phyloP scores from a whole-genome alignment of 2,797 vertebrate species.

The Dendrocincla tyrannina region DNA sequence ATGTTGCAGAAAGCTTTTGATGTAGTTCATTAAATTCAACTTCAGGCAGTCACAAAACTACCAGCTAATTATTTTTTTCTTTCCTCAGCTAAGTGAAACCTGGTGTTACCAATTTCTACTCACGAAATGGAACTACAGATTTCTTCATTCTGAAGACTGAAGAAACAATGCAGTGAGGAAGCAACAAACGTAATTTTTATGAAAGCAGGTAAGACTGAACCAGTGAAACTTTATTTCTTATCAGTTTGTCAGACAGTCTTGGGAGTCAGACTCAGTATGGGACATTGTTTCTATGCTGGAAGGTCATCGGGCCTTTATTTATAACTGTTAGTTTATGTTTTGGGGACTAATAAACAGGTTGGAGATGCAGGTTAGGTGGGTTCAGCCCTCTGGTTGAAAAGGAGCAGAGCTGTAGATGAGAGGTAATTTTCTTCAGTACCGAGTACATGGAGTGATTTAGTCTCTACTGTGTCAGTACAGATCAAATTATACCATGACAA shows the following conservation, averaged over 20 bases:
- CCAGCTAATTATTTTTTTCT: constrained; percentile 41
- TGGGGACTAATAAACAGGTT: not conserved
- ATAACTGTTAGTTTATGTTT: not conserved
- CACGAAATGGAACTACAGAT: not conserved
- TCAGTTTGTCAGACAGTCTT: not conserved
- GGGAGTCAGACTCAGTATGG: not conserved
- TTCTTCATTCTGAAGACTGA: not conserved
- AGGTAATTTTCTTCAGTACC: not conserved
- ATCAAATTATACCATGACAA: not conserved
- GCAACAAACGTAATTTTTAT: not conserved
- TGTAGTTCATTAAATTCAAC: constrained; percentile 69
- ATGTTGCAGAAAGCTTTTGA: constrained; percentile 65
- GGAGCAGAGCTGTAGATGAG: not conserved
- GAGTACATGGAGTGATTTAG: not conserved
- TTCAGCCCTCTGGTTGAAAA: not conserved
- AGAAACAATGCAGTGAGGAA: not conserved
- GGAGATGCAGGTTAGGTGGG: rapidly evolving
- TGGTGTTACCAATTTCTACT: not conserved
- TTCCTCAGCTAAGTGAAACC: not conserved
- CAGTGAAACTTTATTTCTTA: not conserved
- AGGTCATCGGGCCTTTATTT: not conserved
- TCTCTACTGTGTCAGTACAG: not conserved
- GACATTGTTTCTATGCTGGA: not conserved
- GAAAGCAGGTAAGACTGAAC: not conserved
- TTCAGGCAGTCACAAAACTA: constrained; percentile 51